Evolutionary conservation across 2,888 invertebrate genomes (phyloP), one percentile per base, ranked within the genome.

Genomic region (Diabrotica balteata): DNA sequence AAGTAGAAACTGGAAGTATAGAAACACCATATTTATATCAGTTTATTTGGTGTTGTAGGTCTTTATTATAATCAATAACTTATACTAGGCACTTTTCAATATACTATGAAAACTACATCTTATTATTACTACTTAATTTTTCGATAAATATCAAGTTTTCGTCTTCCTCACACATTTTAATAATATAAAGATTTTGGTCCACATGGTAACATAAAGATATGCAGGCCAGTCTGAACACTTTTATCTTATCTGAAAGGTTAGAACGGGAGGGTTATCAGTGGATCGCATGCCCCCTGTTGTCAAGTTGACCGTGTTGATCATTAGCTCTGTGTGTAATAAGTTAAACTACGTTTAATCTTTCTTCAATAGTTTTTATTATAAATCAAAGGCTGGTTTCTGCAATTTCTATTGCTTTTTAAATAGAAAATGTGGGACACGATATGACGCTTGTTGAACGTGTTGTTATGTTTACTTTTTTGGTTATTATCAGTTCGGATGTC

Each of bases 251-350:
- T 70, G 45, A 70, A 75, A 74, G 69, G 76, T 78, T 78, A 74
- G 75, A 77, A 78, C 73, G 67, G 74, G 72, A 74, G 79, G 79
- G 80, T 80, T 81, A 80, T 80, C 80, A 74, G 71, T 75, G 76
- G 78, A 80, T 80, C 80, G 77, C 77, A 78, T 77, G 79, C 72
- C 76, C 78, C 75, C 72, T 74, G 79, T 81, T 80, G 80, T 79
- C 81, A 79, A 75, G 77, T 71, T 65, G 45, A 57, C 55, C 11
- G n/a, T 45, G 17, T 57, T 42, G 55, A 57, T 57, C 11, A 5
- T 45, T 57, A 1, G 8, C 7, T 55, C 46, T 47, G 10, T 47
- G 10, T 9, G 9, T 11, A 17, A 44, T 45, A 45, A 45, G 45
- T n/a, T 44, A 57, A 57, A 57, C 17, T 45, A 57, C 8, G 9